These are phyloP conservation scores for Metopolophium dirhodum DNA, from an alignment of 1,140 invertebrate species.

Conservation along the genomic window DNA sequence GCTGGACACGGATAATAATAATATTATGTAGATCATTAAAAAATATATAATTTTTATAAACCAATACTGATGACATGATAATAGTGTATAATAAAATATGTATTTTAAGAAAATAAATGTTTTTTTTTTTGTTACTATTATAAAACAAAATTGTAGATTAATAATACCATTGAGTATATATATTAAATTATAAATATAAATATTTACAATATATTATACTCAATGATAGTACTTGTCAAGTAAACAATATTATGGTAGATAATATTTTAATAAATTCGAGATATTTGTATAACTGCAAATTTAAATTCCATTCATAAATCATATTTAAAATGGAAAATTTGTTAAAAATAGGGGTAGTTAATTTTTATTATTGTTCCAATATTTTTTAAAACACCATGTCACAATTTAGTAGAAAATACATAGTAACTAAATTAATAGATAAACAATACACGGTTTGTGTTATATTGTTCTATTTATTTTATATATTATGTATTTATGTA, in stretches of 20 bases:
- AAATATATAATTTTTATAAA: not conserved
- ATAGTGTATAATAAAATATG: not conserved
- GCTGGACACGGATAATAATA: not conserved
- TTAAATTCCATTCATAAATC: not conserved
- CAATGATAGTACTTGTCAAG: not conserved
- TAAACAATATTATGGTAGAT: not conserved
- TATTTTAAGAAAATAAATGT: constrained; percentile 19
- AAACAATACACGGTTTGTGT: not conserved
- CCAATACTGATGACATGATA: not conserved
- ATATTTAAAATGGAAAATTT: not conserved
- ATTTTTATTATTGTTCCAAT: constrained; percentile 3
- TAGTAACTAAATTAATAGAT: not conserved
- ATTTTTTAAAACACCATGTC: not conserved
- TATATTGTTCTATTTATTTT: constrained; percentile 15
- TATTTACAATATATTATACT: too few species aligned
- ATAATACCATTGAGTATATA: too few species aligned
- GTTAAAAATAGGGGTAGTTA: not conserved
- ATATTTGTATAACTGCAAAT: constrained; percentile 8
- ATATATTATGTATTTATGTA: not conserved
- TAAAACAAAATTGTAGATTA: constrained; percentile 6
- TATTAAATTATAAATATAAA: too few species aligned
- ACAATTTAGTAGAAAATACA: not conserved
- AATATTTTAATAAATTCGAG: not conserved
- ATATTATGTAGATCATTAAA: not conserved
- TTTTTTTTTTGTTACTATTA: not conserved